phyloP scores from a whole-genome alignment of 2,113 vertebrate genomes.

The Pelecanoides urinatrix region DNA sequence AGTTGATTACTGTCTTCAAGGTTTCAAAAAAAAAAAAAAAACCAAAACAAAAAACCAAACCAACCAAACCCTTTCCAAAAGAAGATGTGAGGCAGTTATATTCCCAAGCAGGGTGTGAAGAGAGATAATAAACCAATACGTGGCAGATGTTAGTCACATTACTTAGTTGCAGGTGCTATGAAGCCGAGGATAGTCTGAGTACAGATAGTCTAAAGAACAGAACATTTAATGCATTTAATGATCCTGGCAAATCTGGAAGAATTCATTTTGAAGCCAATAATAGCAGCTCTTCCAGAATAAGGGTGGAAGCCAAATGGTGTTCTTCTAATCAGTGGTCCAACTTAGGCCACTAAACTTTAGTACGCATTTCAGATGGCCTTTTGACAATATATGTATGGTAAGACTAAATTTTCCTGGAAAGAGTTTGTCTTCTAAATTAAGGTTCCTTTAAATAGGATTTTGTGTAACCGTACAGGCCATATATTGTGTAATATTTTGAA shows the following conservation, averaged over 20 bases:
- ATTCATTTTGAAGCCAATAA: not conserved
- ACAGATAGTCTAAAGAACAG: not conserved
- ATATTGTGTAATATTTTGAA: not conserved
- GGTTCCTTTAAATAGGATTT: not conserved
- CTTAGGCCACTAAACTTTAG: not conserved
- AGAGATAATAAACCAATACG: not conserved
- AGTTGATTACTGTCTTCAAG: not conserved
- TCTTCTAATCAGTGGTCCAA: not conserved
- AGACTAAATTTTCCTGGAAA: not conserved
- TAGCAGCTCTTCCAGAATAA: not conserved
- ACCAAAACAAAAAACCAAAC: too few species aligned
- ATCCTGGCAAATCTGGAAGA: not conserved
- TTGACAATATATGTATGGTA: not conserved
- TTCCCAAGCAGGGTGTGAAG: not conserved
- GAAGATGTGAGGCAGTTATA: not conserved
- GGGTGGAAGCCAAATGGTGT: not conserved
- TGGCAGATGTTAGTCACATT: not conserved
- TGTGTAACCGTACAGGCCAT: not conserved
- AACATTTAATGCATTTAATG: not conserved
- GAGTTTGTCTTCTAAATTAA: not conserved
- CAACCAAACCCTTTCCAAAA: not conserved
- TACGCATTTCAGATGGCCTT: not conserved
- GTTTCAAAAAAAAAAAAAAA: not conserved
- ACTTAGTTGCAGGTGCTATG: not conserved
- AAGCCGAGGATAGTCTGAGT: not conserved